Percentiles rank a stretch among this genome's conserved stretches.
Evolutionary conservation across 2,113 vertebrate species (phyloP).

Genomic region (Bubalus kerabau): DNA sequence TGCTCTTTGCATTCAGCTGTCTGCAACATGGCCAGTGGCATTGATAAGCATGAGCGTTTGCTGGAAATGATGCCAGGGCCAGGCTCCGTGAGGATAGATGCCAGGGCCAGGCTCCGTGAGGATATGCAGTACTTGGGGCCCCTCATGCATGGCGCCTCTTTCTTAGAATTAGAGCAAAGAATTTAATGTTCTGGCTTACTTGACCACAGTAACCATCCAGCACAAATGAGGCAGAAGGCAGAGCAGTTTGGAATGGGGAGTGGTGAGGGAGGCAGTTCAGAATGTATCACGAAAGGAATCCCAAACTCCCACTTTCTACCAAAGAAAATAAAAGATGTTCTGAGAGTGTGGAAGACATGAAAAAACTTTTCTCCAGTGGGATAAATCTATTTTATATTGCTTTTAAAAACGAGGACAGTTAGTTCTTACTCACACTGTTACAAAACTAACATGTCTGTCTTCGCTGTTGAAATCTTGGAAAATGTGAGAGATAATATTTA

Average conservation of each 20-base stretch:
- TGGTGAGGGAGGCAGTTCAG: neutral
- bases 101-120: neutral
- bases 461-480: conserved; percentile 10
- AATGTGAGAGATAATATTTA: neutral
- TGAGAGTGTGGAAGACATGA: neutral
- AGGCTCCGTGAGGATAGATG: neutral
- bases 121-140: neutral
- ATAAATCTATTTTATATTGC: neutral
- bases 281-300: neutral
- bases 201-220: neutral
- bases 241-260: neutral
- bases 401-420: neutral
- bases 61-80: neutral
- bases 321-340: conserved; percentile 2
- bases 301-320: neutral
- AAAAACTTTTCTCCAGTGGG: neutral
- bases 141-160: neutral
- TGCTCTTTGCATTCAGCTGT: neutral
- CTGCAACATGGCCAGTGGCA: neutral
- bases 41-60: neutral
- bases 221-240: neutral
- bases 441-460: neutral
- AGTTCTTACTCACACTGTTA: neutral
- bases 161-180: conserved; percentile 19
- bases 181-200: neutral